Percentiles rank a stretch among this genome's conserved stretches.
Conservation (phyloP, 92 coral and sea anemone species). For the Desmophyllum pertusum region DNA sequence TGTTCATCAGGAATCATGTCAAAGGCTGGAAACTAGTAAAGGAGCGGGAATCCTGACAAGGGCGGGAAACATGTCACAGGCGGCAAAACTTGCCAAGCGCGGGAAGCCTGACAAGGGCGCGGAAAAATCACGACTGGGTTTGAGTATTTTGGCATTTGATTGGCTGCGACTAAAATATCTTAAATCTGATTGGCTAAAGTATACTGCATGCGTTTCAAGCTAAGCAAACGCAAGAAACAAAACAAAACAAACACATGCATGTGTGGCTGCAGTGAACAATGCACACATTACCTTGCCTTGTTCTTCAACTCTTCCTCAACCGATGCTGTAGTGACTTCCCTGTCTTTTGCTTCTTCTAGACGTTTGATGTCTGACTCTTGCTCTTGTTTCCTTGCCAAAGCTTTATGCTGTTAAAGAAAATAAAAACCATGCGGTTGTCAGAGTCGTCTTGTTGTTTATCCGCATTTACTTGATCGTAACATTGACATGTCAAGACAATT, state of each 20-base stretch:
- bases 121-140: background rate
- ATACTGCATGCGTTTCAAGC: background rate
- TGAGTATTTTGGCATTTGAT: background rate
- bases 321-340: constrained; percentile 71
- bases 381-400: constrained; percentile 56
- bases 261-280: background rate
- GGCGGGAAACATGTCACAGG: background rate
- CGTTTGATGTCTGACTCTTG: constrained; percentile 71
- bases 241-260: too few species aligned
- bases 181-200: background rate
- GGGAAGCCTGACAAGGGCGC: background rate
- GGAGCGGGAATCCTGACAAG: background rate
- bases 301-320: constrained; percentile 78
- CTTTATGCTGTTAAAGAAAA: constrained; percentile 62
- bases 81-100: too few species aligned
- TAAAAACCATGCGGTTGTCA: background rate
- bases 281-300: constrained; percentile 72
- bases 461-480: background rate
- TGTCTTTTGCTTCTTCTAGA: constrained; percentile 54
- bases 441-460: too few species aligned
- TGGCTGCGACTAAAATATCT: background rate
- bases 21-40: too few species aligned
- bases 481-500: background rate
- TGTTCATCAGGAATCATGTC: too few species aligned
- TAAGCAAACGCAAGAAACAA: too few species aligned